Conservation (phyloP, 2,888 invertebrate genomes). For the Coelinius sp. region DNA sequence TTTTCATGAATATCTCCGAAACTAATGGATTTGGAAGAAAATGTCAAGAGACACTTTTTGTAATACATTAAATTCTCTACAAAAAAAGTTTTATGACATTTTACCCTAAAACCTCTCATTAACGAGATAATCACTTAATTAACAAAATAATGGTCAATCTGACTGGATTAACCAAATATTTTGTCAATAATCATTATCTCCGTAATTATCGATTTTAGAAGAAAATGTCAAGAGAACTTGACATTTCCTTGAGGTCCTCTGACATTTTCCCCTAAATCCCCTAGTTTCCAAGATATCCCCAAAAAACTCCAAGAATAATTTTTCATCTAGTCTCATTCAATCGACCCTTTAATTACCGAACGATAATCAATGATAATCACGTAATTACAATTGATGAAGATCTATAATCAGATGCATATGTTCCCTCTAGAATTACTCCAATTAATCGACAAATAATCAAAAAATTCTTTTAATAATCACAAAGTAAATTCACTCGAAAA, state of each 20-base stretch:
- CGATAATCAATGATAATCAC: not conserved
- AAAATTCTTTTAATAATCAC: constrained; percentile 3
- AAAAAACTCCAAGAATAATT: not conserved
- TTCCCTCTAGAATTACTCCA: not conserved
- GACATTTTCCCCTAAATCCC: too few species aligned
- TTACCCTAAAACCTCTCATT: too few species aligned
- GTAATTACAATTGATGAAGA: not conserved
- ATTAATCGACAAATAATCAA: not conserved
- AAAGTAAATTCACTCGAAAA: not conserved
- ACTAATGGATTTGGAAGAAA: too few species aligned
- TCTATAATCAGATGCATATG: constrained; percentile 10
- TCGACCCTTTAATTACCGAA: not conserved
- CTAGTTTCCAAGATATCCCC: not conserved
- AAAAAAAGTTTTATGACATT: too few species aligned
- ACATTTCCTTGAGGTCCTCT: too few species aligned
- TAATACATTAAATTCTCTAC: too few species aligned
- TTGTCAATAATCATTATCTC: not conserved
- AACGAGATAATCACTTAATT: too few species aligned
- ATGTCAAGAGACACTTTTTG: too few species aligned
- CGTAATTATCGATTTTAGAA: too few species aligned
- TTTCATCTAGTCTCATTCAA: not conserved
- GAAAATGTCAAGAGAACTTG: too few species aligned
- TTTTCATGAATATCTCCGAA: too few species aligned
- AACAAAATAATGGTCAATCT: too few species aligned
- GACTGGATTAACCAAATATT: not conserved